Conservation (phyloP, 2,888 invertebrate genomes). For the Lycaena phlaeas region DNA sequence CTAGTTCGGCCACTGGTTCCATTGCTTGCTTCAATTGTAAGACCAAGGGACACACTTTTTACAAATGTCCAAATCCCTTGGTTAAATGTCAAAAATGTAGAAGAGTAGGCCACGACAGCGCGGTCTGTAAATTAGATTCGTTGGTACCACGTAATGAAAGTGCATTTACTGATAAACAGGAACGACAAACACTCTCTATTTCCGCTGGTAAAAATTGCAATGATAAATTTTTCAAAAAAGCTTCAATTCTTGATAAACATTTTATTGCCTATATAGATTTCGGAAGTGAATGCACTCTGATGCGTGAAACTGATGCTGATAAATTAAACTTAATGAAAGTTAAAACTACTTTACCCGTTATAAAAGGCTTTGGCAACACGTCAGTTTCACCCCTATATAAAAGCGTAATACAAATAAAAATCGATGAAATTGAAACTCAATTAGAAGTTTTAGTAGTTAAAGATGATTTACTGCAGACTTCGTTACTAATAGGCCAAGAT, state of each 20-base stretch:
- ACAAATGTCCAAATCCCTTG: not conserved
- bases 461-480: not conserved
- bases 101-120: not conserved
- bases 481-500: not conserved
- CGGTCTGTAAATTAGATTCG: not conserved
- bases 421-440: not conserved
- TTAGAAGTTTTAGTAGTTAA: not conserved
- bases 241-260: not conserved
- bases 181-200: too few species aligned
- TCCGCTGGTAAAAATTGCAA: not conserved
- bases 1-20: not conserved
- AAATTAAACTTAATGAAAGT: not conserved
- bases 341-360: not conserved
- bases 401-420: not conserved
- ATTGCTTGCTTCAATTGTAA: not conserved
- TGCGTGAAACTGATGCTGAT: not conserved
- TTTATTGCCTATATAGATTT: constrained; percentile 1
- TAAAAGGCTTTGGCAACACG: not conserved
- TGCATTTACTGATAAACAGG: too few species aligned
- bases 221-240: not conserved
- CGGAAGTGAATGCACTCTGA: constrained; percentile 6
- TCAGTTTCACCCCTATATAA: not conserved
- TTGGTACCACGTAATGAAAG: not conserved
- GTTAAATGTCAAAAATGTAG: not conserved
- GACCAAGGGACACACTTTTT: not conserved